Percentiles rank a stretch among this genome's conserved stretches.
These are phyloP conservation scores for Gulo gulo DNA, from an alignment of 2,113 vertebrate genomes.

Conservation along the genomic window DNA sequence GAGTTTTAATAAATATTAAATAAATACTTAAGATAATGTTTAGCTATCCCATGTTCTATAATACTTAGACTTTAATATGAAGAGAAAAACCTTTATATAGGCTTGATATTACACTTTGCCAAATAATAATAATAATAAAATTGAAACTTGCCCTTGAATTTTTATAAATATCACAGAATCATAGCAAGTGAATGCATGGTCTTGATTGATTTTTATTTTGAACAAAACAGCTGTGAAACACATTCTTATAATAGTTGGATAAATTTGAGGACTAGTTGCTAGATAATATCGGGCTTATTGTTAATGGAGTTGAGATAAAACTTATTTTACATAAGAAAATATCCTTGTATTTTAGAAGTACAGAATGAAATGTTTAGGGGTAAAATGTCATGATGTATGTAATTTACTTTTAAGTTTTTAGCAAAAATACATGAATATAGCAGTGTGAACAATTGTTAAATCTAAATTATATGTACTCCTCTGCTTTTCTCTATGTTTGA, in stretches of 20 bases:
- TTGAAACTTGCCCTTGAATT: neutral
- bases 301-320: neutral
- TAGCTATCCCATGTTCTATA: neutral
- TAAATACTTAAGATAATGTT: neutral
- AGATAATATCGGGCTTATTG: neutral
- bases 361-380: neutral
- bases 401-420: neutral
- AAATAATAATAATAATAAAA: neutral
- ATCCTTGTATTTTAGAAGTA: neutral
- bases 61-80: neutral
- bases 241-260: neutral
- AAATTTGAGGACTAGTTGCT: neutral
- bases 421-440: neutral
- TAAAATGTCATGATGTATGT: neutral
- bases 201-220: neutral
- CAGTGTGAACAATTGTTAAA: neutral
- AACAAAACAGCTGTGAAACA: neutral
- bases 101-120: neutral
- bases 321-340: neutral
- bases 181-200: neutral
- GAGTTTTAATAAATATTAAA: slow-evolving; percentile 3
- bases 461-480: neutral
- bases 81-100: neutral
- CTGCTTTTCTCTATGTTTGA: neutral
- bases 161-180: neutral